Evolutionary conservation across 1,140 invertebrate species (phyloP), one percentile per base, ranked within the genome.

Genomic region (Hesperophylax magnus): DNA sequence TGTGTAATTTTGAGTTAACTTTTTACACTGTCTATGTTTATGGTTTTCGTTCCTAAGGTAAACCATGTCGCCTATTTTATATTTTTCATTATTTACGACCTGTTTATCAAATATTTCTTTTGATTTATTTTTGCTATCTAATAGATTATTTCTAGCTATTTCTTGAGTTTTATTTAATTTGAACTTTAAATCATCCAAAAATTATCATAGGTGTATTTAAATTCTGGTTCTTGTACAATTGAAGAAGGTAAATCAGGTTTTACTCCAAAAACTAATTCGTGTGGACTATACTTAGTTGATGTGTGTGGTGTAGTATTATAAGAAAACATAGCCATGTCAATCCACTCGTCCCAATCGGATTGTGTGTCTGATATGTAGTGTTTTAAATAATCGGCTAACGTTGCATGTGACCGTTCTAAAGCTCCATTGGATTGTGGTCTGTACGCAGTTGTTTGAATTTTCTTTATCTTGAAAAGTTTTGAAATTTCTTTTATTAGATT

Each of bases 231-330:
- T 67, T 67, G 22, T 17, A 8, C 39, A 17, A 67, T 15, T 4
- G 63, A 27, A 4, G 63, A n/a, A 31, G 85, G 86, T 47, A 85
- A 14, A 54, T 77, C 67, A 2, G 87, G 78, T 82, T 85, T 81
- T 14, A 78, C 18, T 53, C 85, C 86, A 65, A 87, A 87, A 7
- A 87, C n/a, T 71, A 86, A 78, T 82, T 86, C 80, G 77, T 85
- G 77, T 24, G 85, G 86, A n/a, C 81, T 84, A 61, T 83, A 86
- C 80, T 85, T 86, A 18, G 85, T 78, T 6, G 85, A 84, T 1
- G 86, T 85, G 20, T 82, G 72, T 17, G 54, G 1, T 11, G 54
- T 24, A 11, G 74, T 76, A 18, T 60, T 76, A 61, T 58, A 76
- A 3, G 74, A 58, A 76, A 76, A 61, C 53, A 61, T 76, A 7